These are phyloP conservation scores for Caenorhabditis panamensis DNA, from an alignment of 2,888 invertebrate species.

Conservation along the genomic window DNA sequence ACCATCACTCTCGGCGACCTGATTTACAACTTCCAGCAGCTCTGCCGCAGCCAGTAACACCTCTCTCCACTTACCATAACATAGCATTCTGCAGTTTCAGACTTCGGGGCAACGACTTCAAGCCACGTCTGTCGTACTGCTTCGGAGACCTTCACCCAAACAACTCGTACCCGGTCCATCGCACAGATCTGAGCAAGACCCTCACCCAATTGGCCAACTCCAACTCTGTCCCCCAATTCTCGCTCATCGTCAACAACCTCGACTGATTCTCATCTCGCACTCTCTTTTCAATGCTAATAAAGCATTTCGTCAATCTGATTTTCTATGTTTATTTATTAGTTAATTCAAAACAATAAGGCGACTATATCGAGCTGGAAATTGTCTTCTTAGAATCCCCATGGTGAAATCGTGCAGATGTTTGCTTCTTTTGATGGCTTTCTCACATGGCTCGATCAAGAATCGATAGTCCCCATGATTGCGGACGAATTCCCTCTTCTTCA, in stretches of 20 bases:
- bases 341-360: background rate
- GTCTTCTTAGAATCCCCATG: background rate
- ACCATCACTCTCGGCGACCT: slow-evolving; percentile 28
- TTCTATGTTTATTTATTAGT: background rate
- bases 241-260: slow-evolving; percentile 32
- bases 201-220: slow-evolving; percentile 27
- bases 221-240: slow-evolving; percentile 16
- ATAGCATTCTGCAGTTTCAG: slow-evolving; percentile 33
- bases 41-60: slow-evolving; percentile 27
- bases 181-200: slow-evolving; percentile 29
- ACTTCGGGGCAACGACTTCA: slow-evolving; percentile 18
- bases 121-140: slow-evolving; percentile 43
- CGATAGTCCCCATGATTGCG: slow-evolving; percentile 12
- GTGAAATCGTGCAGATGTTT: background rate
- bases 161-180: slow-evolving; percentile 38
- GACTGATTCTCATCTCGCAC: background rate
- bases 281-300: background rate
- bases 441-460: background rate
- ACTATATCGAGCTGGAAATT: background rate
- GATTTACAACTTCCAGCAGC: slow-evolving; percentile 27
- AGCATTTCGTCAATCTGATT: slow-evolving; percentile 2
- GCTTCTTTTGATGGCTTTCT: background rate
- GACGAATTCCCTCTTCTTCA: background rate
- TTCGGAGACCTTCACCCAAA: slow-evolving; percentile 19
- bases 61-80: background rate